phyloP scores from a whole-genome alignment of 2,888 invertebrate genomes.

The Acronicta aceris region DNA sequence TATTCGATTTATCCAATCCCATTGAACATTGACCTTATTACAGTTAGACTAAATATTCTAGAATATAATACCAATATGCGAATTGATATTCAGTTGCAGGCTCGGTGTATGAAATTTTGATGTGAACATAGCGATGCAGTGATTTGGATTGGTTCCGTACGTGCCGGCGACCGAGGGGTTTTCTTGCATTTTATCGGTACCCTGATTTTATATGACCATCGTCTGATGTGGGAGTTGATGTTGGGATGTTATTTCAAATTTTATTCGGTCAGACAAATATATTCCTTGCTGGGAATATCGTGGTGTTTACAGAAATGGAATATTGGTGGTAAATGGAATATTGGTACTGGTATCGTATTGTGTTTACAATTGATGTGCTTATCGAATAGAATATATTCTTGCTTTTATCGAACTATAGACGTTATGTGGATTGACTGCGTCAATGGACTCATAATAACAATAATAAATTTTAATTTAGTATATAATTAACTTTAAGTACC shows the following conservation, averaged over 20 bases:
- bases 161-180: slow-evolving; percentile 62
- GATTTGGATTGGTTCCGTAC: slow-evolving; percentile 76
- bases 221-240: slow-evolving; percentile 34
- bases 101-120: slow-evolving; percentile 70
- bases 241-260: slow-evolving; percentile 48
- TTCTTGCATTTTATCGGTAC: slow-evolving; percentile 66
- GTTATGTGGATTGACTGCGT: no score
- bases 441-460: no score
- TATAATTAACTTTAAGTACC: no score
- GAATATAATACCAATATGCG: slow-evolving; percentile 38
- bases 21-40: slow-evolving; percentile 14
- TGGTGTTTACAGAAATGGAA: slow-evolving; percentile 12
- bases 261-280: slow-evolving; percentile 51
- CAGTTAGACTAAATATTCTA: slow-evolving; percentile 42
- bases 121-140: slow-evolving; percentile 69
- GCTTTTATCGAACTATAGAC: no score
- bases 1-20: slow-evolving; percentile 29
- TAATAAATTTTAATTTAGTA: no score
- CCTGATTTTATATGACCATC: slow-evolving; percentile 68
- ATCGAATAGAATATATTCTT: not conserved
- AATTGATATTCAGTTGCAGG: slow-evolving; percentile 68
- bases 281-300: slow-evolving; percentile 31
- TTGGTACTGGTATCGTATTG: slow-evolving; percentile 17
- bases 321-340: no score
- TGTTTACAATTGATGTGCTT: not conserved